These are phyloP conservation scores for Thripadectes ignobilis DNA, from an alignment of 2,797 vertebrate genomes.

Conservation along the genomic window DNA sequence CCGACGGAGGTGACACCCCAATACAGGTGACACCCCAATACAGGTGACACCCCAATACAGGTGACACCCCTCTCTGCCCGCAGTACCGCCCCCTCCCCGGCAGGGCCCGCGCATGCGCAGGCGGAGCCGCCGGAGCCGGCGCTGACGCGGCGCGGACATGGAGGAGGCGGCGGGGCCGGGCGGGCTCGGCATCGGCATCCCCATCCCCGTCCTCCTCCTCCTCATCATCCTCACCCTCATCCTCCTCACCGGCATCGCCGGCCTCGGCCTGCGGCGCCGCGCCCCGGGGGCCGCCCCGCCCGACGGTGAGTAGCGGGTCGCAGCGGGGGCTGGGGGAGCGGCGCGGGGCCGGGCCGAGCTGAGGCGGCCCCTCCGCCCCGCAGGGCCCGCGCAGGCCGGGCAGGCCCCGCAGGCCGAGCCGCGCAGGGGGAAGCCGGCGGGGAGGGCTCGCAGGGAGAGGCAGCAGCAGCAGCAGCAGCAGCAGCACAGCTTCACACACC, in stretches of 20 bases:
- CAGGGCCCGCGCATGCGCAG: not conserved
- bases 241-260: too few relatives aligned
- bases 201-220: not conserved
- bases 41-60: too few relatives aligned
- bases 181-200: too few relatives aligned
- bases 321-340: too few relatives aligned
- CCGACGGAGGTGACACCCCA: too few relatives aligned
- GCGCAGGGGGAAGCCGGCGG: constrained; percentile 83
- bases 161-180: not conserved
- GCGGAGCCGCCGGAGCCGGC: too few relatives aligned
- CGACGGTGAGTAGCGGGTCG: constrained; percentile 66
- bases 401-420: not conserved
- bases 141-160: not conserved
- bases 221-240: not conserved
- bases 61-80: too few relatives aligned
- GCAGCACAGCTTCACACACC: constrained; percentile 87
- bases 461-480: constrained; percentile 7
- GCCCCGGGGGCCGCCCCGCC: not conserved
- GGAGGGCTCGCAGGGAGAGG: constrained; percentile 83
- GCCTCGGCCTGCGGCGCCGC: not conserved
- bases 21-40: too few relatives aligned
- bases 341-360: not conserved
- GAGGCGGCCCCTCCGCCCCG: not conserved
- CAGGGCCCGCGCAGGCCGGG: not conserved
- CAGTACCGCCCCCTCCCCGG: not conserved